Evolutionary conservation across 2,888 invertebrate species (phyloP).

Genomic region (Tetropium fuscum): DNA sequence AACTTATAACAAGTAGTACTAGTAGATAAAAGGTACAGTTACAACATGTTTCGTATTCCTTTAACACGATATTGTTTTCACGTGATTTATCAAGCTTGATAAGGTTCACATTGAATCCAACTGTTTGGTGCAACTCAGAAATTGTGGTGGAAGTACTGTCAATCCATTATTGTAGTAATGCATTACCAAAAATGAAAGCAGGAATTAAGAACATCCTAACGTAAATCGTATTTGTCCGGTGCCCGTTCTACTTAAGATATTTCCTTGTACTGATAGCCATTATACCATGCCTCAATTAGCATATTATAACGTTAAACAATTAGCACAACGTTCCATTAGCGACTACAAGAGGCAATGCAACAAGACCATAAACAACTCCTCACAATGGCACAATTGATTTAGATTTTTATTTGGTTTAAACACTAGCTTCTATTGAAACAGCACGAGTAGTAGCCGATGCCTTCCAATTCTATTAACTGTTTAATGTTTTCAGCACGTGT

Average conservation of each 20-base stretch:
- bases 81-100: too few species aligned
- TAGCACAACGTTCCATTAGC: slow-evolving; percentile 1
- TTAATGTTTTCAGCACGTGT: background rate
- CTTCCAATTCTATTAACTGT: background rate
- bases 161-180: too few species aligned
- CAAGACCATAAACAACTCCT: background rate
- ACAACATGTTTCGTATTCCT: background rate
- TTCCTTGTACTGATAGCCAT: background rate
- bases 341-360: background rate
- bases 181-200: too few species aligned
- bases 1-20: background rate
- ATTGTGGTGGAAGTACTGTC: too few species aligned
- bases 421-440: background rate
- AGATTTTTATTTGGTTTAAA: background rate
- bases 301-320: slow-evolving; percentile 1
- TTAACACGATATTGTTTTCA: too few species aligned
- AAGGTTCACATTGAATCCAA: too few species aligned
- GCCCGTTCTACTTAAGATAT: too few species aligned
- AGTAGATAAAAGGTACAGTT: background rate
- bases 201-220: too few species aligned
- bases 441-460: background rate
- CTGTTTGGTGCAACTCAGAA: too few species aligned
- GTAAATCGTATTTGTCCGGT: too few species aligned
- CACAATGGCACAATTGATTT: slow-evolving; percentile 1
- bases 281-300: background rate